Base-by-base conservation (phyloP, 2,888 invertebrate species). In the Platypus cylindrus region DNA sequence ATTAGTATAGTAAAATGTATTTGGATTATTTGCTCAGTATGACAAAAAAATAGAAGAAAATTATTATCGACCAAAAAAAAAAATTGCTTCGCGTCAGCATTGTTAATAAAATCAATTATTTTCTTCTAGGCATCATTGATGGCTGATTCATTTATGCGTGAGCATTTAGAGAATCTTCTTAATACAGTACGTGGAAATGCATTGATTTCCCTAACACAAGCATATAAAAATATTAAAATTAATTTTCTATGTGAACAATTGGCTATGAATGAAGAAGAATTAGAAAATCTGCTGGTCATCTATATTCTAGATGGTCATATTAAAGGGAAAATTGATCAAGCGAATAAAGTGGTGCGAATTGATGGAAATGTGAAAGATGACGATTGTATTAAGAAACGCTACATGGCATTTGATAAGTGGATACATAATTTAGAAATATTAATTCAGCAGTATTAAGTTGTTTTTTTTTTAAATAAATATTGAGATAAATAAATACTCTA, bases 71-170 rank as follows among this genome's bases (percentile, higher is more conserved):
- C n/a, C n/a, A n/a, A n/a, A n/a, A 23, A 23, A 4, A 11, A 23
- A 4, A 17, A 29, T 9, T 29, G 8, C 17, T 17, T 17, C n/a
- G 16, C 18, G n/a, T 18, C 9, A 30, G 18, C 8, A 30, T 30
- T 17, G 18, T 3, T 13, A 30, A 30, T 11, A 9, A 4, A 30
- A 45, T 41, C 81, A 81, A 54, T 32, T 25, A 18, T 14, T 2
- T n/a, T 15, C 18, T 29, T 32, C 64, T 70, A 81, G 59, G 49
- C 50, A 5, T 46, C 51, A 3, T 41, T 98, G 38, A 94, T 97
- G 93, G 89, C 87, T 47, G 98, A 98, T 65, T 93, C 90, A 1
- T 98, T 99, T 62, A 95, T 98, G 52, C 68, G 90, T 45, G 98
- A 98, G 59, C 95, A 97, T 58, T 94, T 98, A 51, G 95, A 94